These are phyloP conservation scores for Chroicocephalus ridibundus DNA, from an alignment of 2,113 vertebrate genomes.

Conservation along the genomic window DNA sequence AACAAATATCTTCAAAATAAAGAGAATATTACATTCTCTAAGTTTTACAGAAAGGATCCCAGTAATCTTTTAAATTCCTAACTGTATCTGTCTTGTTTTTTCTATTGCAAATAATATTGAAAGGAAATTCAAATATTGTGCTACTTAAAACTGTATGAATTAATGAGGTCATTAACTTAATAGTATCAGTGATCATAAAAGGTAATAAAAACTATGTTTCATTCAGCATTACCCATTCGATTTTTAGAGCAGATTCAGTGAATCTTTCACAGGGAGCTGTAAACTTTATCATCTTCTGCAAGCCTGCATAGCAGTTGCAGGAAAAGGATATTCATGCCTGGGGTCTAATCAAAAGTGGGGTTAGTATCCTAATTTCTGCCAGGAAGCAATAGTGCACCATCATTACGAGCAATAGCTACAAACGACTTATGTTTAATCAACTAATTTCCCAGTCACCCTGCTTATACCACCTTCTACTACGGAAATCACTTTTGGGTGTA, in stretches of 20 bases:
- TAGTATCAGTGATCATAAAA: background rate
- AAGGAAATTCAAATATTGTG: background rate
- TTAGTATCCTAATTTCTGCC: background rate
- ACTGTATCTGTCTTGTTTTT: background rate
- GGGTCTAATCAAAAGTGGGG: background rate
- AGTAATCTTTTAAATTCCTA: background rate
- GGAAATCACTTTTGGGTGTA: background rate
- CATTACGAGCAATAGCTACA: background rate
- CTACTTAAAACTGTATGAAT: background rate
- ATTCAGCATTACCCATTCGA: background rate
- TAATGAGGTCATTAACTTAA: background rate
- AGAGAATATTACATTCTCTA: background rate
- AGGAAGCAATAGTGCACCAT: background rate
- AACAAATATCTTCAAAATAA: background rate
- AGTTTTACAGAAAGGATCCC: background rate
- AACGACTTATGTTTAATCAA: background rate
- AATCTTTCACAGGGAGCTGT: background rate
- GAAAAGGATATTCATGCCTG: background rate
- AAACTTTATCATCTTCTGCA: background rate
- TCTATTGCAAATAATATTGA: background rate
- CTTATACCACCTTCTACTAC: background rate
- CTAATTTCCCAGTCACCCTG: background rate
- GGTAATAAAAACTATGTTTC: background rate
- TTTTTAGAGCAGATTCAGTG: background rate
- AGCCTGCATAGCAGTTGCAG: background rate